phyloP scores from a whole-genome alignment of 2,888 invertebrate genomes.

The Papilio demoleus region DNA sequence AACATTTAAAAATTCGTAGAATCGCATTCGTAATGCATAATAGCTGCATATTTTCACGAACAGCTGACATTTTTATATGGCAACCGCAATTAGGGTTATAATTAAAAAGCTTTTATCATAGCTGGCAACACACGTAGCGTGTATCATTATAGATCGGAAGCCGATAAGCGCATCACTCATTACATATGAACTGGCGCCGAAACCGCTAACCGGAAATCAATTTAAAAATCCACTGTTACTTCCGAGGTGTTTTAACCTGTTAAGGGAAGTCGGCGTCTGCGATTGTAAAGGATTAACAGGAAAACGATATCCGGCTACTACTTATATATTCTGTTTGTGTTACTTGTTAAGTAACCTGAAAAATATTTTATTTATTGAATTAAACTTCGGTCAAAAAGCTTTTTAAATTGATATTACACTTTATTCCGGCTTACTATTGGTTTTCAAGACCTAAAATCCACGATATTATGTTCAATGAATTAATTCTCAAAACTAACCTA shows the following conservation, averaged over 20 bases:
- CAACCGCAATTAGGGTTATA: slow-evolving; percentile 19
- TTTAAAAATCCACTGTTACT: slow-evolving; percentile 56
- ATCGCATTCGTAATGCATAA: background rate
- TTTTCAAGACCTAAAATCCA: no score
- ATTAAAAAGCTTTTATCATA: slow-evolving; percentile 4
- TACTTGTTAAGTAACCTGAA: background rate
- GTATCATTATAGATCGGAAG: slow-evolving; percentile 66
- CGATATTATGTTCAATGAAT: no score
- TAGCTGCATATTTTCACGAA: slow-evolving; percentile 10
- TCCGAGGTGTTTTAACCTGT: slow-evolving; percentile 44
- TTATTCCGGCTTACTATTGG: no score
- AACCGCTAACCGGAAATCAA: slow-evolving; percentile 76
- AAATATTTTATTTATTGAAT: background rate
- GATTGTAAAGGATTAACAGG: slow-evolving; percentile 42
- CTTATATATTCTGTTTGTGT: slow-evolving; percentile 21
- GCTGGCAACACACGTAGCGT: slow-evolving; percentile 41
- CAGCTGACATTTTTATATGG: slow-evolving; percentile 35
- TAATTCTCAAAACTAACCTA: no score
- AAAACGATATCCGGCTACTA: slow-evolving; percentile 39
- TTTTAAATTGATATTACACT: no score
- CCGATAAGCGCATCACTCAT: slow-evolving; percentile 66
- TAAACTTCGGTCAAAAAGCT: background rate
- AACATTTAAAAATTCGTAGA: background rate
- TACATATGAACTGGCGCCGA: slow-evolving; percentile 63
- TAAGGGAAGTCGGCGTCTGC: slow-evolving; percentile 41